Evolutionary conservation across 2,113 vertebrate genomes (phyloP), one percentile per base, ranked within the genome.

Genomic region (Fukomys damarensis): DNA sequence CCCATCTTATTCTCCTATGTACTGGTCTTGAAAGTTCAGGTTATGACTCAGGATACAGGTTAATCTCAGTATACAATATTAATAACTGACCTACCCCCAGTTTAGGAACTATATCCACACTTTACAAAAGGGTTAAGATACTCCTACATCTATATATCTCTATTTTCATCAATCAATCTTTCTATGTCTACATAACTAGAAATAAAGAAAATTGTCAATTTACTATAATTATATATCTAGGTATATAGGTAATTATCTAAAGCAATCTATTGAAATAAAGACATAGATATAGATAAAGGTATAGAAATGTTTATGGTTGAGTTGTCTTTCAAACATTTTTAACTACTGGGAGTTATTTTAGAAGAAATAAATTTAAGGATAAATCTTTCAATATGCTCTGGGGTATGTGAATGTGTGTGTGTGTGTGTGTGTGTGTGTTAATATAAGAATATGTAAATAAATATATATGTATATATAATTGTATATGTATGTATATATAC

Each of bases 71-170:
- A 91, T 7, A 19, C 58, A 90, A 92, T 5, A 61, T 43, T 59
- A 2, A 1, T 87, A n/a, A 76, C 74, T 76, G 13, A 46, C 7
- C 0, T 68, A 4, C 2, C 1, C 5, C 12, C 1, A 2, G 6
- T 28, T 43, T 89, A 74, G 11, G 13, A 70, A 90, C 70, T 81
- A 3, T 30, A 90, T 84, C 76, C 4, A 72, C 14, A 3, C 12
- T 6, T 92, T 3, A 52, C 68, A 96, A 66, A 41, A 54, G 2
- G 52, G n/a, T 49, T 79, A 30, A 9, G 4, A 20, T 68, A 5
- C 49, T 10, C 6, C 26, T 41, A 80, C 52, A 85, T 80, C 4
- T 86, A 63, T 41, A 46, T 49, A 76, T 28, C 26, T 49, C 12
- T 17, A 16, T 76, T 74, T 72, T 12, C 12, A 16, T 46, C 26